These are phyloP conservation scores for Typhlomys cinereus DNA, from an alignment of 2,113 vertebrate species.

Conservation along the genomic window DNA sequence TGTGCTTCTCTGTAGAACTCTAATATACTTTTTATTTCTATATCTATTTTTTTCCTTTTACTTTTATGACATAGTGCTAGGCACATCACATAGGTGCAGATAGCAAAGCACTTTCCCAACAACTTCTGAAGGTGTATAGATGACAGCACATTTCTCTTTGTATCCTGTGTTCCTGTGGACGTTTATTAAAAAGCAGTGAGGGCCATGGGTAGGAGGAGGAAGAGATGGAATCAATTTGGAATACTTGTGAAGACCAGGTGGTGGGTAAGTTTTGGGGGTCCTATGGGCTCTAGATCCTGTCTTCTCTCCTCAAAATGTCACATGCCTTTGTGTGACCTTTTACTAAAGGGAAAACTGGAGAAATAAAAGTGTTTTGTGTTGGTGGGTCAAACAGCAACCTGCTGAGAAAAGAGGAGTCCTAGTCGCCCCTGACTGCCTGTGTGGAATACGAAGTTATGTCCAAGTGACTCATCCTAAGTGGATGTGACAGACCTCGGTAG, in stretches of 20 bases:
- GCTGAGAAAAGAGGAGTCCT: neutral
- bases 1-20: too few species aligned
- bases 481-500: neutral
- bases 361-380: constrained; percentile 26
- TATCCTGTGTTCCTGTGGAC: neutral
- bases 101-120: neutral
- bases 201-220: neutral
- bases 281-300: neutral
- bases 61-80: neutral
- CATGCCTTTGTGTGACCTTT: neutral
- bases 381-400: neutral
- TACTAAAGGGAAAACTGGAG: neutral
- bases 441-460: constrained; percentile 30
- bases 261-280: neutral
- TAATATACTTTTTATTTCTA: too few species aligned
- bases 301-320: neutral
- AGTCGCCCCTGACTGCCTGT: neutral
- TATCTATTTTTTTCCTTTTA: neutral
- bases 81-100: neutral
- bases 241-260: neutral
- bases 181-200: constrained; percentile 13
- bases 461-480: neutral
- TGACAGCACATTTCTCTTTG: neutral
- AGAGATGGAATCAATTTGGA: neutral
- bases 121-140: neutral